Evolutionary conservation across 2,888 invertebrate genomes (phyloP), one percentile per base, ranked within the genome.

Genomic region (Ochropleura plecta): DNA sequence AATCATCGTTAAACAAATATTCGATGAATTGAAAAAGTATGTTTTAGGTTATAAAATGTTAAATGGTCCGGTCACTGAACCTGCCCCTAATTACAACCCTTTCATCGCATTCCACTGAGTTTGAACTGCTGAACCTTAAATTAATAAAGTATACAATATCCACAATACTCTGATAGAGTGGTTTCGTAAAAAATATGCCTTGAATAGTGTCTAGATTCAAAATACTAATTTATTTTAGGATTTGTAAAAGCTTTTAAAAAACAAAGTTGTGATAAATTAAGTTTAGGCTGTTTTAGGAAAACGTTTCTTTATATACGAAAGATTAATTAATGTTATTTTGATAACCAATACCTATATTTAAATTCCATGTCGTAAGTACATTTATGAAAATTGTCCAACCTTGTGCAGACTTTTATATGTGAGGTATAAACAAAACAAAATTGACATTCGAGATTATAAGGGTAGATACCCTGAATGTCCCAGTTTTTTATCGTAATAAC

Each of bases 111-210:
- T 64, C 44, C 57, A 44, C 44, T 49, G n/a, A 62, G 74, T 51
- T 71, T 68, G 40, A 74, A 69, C 67, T 16, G 18, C 62, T 68
- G 65, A 84, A 68, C 67, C 55, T 62, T 20, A 68, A 57, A 63
- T 73, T 57, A 68, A 70, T 84, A 73, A 65, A 81, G 60, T 65
- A 53, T 7, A 65, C 83, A 73, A 79, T 62, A 64, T 30, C 63
- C 49, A 49, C 30, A 63, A 67, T 46, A 78, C 30, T 78, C 14
- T 67, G 10, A 57, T 44, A 57, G 14, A 79, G 51, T 57, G 44
- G 48, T 77, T 63, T n/a, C 12, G 5, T 16, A 0, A 57, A 73
- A 78, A 76, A 30, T 53, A 64, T 51, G 30, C 48, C 12, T 42
- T 48, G 53, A 53, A 62, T 74, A 48, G 42, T 49, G 40, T n/a